Evolutionary conservation across 2,797 vertebrate species (phyloP).

Genomic region (Alosa sapidissima): DNA sequence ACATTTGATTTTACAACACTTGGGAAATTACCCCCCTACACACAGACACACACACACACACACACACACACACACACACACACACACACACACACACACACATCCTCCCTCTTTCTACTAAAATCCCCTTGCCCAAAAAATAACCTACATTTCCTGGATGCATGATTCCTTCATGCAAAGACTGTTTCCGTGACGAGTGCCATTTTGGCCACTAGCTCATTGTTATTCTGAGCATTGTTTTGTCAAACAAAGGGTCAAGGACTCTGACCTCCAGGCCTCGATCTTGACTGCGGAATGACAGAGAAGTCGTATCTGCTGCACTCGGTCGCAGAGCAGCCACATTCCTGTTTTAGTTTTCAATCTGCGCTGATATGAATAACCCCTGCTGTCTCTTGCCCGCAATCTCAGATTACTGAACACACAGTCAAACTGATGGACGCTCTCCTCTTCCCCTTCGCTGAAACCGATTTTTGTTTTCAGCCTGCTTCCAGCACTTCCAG

Average conservation of each 20-base stretch:
- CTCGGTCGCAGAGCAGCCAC: background rate
- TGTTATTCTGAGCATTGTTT: background rate
- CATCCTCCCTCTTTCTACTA: background rate
- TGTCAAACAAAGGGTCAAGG: background rate
- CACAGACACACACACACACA: background rate
- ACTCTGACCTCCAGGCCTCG: background rate
- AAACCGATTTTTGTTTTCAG: slow-evolving; percentile 23
- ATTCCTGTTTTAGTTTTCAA: background rate
- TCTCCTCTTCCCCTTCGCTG: background rate
- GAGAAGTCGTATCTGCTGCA: background rate
- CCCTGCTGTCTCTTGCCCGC: background rate
- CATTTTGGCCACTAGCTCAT: background rate
- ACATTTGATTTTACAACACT: background rate
- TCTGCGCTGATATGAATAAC: background rate
- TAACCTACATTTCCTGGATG: background rate
- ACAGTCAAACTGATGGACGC: background rate
- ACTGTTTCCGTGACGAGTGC: background rate
- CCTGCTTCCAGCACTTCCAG: slow-evolving; percentile 17
- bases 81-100: background rate
- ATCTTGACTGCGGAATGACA: background rate
- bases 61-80: background rate
- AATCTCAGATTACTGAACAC: slow-evolving; percentile 9
- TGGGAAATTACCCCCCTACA: background rate
- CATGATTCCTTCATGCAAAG: background rate
- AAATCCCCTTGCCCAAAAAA: background rate